These are phyloP conservation scores for Drosophila sp. DNA, from an alignment of 1,140 invertebrate genomes.

Conservation along the genomic window DNA sequence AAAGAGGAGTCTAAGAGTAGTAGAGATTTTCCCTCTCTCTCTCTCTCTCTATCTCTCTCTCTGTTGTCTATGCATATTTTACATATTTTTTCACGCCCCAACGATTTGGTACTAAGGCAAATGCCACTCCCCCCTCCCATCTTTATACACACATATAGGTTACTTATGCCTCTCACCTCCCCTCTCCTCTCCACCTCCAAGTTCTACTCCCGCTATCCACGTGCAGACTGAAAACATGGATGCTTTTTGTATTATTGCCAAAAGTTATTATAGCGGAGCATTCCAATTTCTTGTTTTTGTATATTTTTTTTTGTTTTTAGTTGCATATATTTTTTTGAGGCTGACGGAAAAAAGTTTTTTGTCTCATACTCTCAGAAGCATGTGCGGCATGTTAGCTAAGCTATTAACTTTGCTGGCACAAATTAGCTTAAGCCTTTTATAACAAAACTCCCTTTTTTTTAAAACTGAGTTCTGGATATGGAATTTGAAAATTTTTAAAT, in stretches of 20 bases:
- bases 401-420: not conserved
- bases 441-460: too few species aligned
- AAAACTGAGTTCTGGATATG: too few species aligned
- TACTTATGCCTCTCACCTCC: not conserved
- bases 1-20: not conserved
- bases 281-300: constrained; percentile 41
- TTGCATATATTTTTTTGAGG: constrained; percentile 63
- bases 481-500: too few species aligned
- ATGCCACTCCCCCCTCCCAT: constrained; percentile 12
- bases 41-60: not conserved
- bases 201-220: constrained; percentile 18
- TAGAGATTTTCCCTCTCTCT: not conserved
- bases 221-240: constrained; percentile 27
- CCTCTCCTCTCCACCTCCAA: not conserved
- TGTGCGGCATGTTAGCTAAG: constrained; percentile 5
- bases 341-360: constrained; percentile 40
- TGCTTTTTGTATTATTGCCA: constrained; percentile 68
- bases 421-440: not conserved
- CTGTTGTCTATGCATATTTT: constrained; percentile 41
- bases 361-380: not conserved
- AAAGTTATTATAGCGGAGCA: constrained; percentile 58
- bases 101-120: constrained; percentile 43
- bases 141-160: constrained; percentile 11
- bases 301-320: constrained; percentile 24
- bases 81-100: constrained; percentile 51